phyloP scores from a whole-genome alignment of 2,888 invertebrate genomes.

The Craniophora ligustri region DNA sequence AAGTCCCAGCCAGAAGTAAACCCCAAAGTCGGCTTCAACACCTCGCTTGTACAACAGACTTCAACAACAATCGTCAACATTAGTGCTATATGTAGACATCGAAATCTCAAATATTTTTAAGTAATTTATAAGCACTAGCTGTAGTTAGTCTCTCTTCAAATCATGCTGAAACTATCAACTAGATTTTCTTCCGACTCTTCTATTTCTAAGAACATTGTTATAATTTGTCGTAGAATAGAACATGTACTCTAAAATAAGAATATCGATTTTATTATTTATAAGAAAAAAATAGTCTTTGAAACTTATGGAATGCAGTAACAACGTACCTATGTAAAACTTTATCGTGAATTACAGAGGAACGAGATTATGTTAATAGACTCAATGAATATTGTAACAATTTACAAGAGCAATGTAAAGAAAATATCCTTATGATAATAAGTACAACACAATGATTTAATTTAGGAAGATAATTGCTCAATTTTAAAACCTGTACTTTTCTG shows the following conservation, averaged over 20 bases:
- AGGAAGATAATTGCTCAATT: slow-evolving; percentile 85
- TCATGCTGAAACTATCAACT: slow-evolving; percentile 60
- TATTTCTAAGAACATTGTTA: slow-evolving; percentile 60
- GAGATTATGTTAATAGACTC: slow-evolving; percentile 49
- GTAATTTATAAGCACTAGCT: slow-evolving; percentile 53
- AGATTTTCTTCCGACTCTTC: slow-evolving; percentile 63
- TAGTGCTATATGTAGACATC: slow-evolving; percentile 73
- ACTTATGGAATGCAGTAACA: slow-evolving; percentile 59
- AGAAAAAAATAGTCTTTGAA: slow-evolving; percentile 65
- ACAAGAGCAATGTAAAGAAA: slow-evolving; percentile 59
- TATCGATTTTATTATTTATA: slow-evolving; percentile 86
- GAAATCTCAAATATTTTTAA: slow-evolving; percentile 62
- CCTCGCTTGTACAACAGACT: slow-evolving; percentile 61
- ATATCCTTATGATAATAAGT: slow-evolving; percentile 80
- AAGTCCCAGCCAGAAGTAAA: slow-evolving; percentile 47
- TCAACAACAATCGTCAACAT: slow-evolving; percentile 58
- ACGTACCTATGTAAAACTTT: slow-evolving; percentile 56
- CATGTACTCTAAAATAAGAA: slow-evolving; percentile 79
- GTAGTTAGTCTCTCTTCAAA: slow-evolving; percentile 56
- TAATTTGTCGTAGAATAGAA: slow-evolving; percentile 87
- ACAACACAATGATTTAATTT: slow-evolving; percentile 80
- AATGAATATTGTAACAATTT: slow-evolving; percentile 47
- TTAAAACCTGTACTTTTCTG: slow-evolving; percentile 64
- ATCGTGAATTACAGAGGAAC: slow-evolving; percentile 53
- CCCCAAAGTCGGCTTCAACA: slow-evolving; percentile 58